phyloP scores from a whole-genome alignment of 2,113 vertebrate genomes.

The Gadus macrocephalus region DNA sequence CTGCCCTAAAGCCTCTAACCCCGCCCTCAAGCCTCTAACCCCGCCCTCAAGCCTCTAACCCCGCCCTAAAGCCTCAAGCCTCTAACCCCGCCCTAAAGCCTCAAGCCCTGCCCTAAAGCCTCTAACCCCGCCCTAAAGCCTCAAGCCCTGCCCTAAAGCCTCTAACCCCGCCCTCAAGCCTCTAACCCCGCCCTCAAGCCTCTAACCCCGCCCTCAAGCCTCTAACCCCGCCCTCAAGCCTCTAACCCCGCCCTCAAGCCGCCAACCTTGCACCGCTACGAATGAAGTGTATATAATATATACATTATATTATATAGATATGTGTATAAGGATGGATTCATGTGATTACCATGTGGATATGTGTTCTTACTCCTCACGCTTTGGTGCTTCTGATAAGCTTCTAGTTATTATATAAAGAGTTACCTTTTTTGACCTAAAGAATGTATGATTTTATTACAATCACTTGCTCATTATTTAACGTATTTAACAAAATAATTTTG shows the following conservation, averaged over 20 bases:
- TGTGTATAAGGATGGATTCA: not conserved
- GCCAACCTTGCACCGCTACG: not conserved
- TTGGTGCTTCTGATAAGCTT: not conserved
- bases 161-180: conserved; percentile 56
- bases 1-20: conserved; percentile 14
- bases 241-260: conserved; percentile 15
- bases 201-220: conserved; percentile 14
- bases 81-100: conserved; percentile 14
- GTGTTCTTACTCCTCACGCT: not conserved
- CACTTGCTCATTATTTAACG: not conserved
- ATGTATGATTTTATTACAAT: not conserved
- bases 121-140: conserved; percentile 15
- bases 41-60: not conserved
- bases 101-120: not conserved
- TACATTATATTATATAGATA: not conserved
- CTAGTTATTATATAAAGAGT: not conserved
- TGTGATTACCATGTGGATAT: not conserved
- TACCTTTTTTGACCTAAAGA: not conserved
- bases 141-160: not conserved
- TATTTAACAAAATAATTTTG: not conserved
- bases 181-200: conserved; percentile 60
- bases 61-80: conserved; percentile 48
- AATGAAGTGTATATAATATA: not conserved
- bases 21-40: conserved; percentile 56
- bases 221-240: not conserved